Evolutionary conservation across 2,797 vertebrate species (phyloP).

Genomic region (Sebastiscus tertius): DNA sequence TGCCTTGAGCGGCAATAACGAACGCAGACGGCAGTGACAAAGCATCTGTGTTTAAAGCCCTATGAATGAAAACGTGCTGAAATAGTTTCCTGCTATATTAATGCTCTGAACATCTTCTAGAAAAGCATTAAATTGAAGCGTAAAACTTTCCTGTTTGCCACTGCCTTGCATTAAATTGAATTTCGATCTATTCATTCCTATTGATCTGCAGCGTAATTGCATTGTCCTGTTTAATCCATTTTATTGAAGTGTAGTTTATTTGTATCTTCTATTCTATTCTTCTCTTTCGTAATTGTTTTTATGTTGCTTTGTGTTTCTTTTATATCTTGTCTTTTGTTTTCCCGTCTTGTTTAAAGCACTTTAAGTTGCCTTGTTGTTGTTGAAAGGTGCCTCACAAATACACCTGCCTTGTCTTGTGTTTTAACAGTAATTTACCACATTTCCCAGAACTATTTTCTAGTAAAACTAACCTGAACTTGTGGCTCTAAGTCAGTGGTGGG

Average conservation of each 20-base stretch:
- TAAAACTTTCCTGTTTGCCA: background rate
- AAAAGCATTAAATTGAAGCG: background rate
- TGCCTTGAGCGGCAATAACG: too few relatives aligned
- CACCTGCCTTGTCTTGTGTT: background rate
- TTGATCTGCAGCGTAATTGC: background rate
- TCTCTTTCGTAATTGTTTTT: background rate
- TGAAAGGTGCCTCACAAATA: background rate
- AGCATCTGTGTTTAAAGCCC: rapidly evolving
- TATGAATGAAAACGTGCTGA: too few relatives aligned
- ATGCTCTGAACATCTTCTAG: too few relatives aligned
- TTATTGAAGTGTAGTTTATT: background rate
- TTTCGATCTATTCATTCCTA: background rate
- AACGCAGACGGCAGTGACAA: too few relatives aligned
- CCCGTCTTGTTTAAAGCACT: background rate
- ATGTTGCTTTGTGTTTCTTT: background rate
- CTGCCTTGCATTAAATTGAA: background rate
- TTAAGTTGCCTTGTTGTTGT: background rate
- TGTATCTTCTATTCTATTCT: rapidly evolving
- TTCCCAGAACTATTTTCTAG: background rate
- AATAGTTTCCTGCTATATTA: too few relatives aligned
- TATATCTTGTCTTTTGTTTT: background rate
- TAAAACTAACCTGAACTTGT: background rate
- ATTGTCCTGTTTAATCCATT: background rate
- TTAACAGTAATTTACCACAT: background rate
- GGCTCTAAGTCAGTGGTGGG: background rate